Conservation (phyloP, 2,888 invertebrate genomes). For the Cryptus armator region DNA sequence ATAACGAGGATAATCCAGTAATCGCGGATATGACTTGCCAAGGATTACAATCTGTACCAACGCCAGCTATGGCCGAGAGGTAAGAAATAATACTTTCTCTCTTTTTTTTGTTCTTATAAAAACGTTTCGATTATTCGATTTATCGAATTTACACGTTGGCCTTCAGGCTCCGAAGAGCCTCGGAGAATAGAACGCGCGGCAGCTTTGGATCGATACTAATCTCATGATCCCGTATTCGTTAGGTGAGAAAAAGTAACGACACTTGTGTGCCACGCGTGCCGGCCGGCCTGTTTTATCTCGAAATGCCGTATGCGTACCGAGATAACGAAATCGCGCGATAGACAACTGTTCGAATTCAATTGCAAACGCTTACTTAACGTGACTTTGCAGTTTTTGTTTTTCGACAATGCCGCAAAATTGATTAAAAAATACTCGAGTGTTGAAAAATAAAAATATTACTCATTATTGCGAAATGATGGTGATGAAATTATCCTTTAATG, state of each 20-base stretch:
- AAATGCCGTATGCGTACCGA: neutral
- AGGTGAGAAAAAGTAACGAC: neutral
- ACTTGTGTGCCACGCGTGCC: neutral
- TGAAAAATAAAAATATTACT: neutral
- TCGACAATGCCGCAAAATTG: neutral
- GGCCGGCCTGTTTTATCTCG: neutral
- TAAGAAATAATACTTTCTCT: constrained; percentile 63
- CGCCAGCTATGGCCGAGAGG: constrained; percentile 74
- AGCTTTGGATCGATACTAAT: constrained; percentile 19
- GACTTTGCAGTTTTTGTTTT: neutral
- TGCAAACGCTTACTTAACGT: neutral
- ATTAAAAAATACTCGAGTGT: neutral
- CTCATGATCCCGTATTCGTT: neutral
- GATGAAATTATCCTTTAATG: neutral
- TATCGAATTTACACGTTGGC: neutral
- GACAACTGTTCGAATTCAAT: neutral
- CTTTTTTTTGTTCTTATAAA: constrained; percentile 35
- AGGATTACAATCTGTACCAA: constrained; percentile 71
- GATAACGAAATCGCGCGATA: neutral
- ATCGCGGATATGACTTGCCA: constrained; percentile 77
- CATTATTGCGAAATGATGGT: neutral
- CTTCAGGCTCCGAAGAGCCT: neutral
- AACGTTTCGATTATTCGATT: neutral
- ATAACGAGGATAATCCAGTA: constrained; percentile 33
- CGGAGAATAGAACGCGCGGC: constrained; percentile 1